These are phyloP conservation scores for Drosophila asahinai DNA, from an alignment of 1,140 invertebrate genomes.

Conservation along the genomic window DNA sequence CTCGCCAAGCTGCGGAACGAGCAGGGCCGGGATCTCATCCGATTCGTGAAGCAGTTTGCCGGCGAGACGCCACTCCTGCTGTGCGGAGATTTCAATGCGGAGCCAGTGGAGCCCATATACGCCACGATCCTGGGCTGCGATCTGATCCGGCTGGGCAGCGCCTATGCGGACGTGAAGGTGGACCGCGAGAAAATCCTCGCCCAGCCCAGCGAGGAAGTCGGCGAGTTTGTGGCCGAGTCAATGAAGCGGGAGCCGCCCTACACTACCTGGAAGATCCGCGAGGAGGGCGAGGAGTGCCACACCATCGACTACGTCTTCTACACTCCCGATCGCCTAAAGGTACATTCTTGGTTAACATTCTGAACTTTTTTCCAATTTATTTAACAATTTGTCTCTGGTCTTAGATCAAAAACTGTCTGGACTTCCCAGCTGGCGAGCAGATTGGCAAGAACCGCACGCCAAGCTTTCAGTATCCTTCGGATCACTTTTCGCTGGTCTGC, in stretches of 20 bases:
- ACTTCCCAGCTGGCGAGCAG: slow-evolving; percentile 89
- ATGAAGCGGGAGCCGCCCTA: slow-evolving; percentile 88
- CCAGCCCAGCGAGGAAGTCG: slow-evolving; percentile 35
- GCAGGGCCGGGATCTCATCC: slow-evolving; percentile 90
- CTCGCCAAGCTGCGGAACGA: slow-evolving; percentile 90
- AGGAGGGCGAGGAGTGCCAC: slow-evolving; percentile 90
- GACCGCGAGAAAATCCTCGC: slow-evolving; percentile 38
- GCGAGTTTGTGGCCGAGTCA: slow-evolving; percentile 64
- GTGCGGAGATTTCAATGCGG: slow-evolving; percentile 93
- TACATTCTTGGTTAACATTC: neutral
- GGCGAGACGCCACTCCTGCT: slow-evolving; percentile 88
- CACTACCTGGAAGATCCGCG: slow-evolving; percentile 92
- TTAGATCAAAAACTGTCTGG: slow-evolving; percentile 87
- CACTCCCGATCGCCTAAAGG: slow-evolving; percentile 86
- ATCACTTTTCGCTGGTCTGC: slow-evolving; percentile 92
- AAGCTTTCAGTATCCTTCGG: slow-evolving; percentile 90
- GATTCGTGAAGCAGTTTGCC: slow-evolving; percentile 87
- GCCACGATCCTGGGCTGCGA: slow-evolving; percentile 86
- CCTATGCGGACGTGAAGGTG: slow-evolving; percentile 85
- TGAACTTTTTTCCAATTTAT: neutral
- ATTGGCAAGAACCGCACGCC: slow-evolving; percentile 90
- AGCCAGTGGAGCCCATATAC: slow-evolving; percentile 91
- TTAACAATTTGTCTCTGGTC: neutral
- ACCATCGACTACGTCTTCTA: slow-evolving; percentile 94
- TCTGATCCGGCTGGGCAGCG: slow-evolving; percentile 85